Evolutionary conservation across 2,113 vertebrate genomes (phyloP).

Genomic region (Hiodon alosoides): DNA sequence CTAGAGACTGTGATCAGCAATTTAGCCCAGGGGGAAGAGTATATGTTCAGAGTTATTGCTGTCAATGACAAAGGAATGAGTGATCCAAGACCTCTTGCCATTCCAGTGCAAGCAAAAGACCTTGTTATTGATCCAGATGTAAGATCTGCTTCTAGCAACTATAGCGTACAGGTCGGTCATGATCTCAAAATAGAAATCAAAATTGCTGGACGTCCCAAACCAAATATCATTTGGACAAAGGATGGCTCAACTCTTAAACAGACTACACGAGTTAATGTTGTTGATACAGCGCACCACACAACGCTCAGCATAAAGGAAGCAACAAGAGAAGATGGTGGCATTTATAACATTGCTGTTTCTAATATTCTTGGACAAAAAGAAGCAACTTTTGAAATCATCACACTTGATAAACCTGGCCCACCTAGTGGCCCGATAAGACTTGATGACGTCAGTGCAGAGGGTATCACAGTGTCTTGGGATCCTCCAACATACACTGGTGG

Average conservation of each 20-base stretch:
- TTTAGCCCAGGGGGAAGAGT: constrained; percentile 91
- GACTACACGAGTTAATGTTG: constrained; percentile 90
- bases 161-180: constrained; percentile 88
- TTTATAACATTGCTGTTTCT: constrained; percentile 78
- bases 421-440: constrained; percentile 90
- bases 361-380: constrained; percentile 83
- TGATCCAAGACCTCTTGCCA: constrained; percentile 81
- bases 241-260: constrained; percentile 78
- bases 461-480: constrained; percentile 78
- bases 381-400: constrained; percentile 77
- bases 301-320: constrained; percentile 87
- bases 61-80: constrained; percentile 93
- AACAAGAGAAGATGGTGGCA: constrained; percentile 86
- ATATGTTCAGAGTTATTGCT: constrained; percentile 88
- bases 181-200: constrained; percentile 92
- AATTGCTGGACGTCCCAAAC: constrained; percentile 82
- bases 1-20: constrained; percentile 79
- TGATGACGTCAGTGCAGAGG: constrained; percentile 93
- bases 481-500: constrained; percentile 90
- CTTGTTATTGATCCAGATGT: constrained; percentile 86
- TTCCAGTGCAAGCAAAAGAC: constrained; percentile 91
- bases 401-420: constrained; percentile 93
- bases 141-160: constrained; percentile 83
- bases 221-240: constrained; percentile 81
- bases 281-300: constrained; percentile 74